phyloP scores from a whole-genome alignment of 2,113 vertebrate genomes.

The Gobius niger region DNA sequence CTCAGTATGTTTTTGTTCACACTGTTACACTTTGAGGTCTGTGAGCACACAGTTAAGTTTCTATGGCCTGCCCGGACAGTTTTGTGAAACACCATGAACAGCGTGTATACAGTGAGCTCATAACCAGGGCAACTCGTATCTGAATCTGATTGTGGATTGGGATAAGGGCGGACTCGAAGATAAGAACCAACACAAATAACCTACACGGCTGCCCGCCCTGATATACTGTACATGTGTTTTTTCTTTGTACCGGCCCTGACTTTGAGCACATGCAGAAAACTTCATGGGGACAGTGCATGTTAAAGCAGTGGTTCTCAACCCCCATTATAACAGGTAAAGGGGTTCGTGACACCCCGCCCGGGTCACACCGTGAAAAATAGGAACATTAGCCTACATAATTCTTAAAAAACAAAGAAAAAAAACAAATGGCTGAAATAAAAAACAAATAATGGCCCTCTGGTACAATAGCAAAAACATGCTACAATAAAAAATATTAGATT shows the following conservation, averaged over 20 bases:
- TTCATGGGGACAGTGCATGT: too few relatives aligned
- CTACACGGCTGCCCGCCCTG: slow-evolving; percentile 41
- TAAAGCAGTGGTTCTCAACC: too few relatives aligned
- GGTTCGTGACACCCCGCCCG: too few relatives aligned
- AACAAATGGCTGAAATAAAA: too few relatives aligned
- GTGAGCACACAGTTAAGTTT: slow-evolving; percentile 5
- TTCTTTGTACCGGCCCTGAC: slow-evolving; percentile 30
- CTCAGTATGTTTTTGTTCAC: slow-evolving; percentile 7
- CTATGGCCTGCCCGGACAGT: background rate
- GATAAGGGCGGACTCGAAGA: slow-evolving; percentile 41
- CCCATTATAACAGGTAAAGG: too few relatives aligned
- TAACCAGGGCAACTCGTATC: background rate
- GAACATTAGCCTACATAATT: too few relatives aligned
- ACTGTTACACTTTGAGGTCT: slow-evolving; percentile 6
- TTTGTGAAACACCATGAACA: slow-evolving; percentile 25
- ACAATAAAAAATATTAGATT: too few relatives aligned
- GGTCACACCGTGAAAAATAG: too few relatives aligned
- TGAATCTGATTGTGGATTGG: slow-evolving; percentile 12
- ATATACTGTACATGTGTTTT: slow-evolving; percentile 45
- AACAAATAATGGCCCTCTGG: too few relatives aligned
- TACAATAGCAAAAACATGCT: too few relatives aligned
- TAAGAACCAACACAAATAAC: slow-evolving; percentile 32
- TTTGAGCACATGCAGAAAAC: too few relatives aligned
- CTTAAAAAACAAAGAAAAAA: too few relatives aligned
- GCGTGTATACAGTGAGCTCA: slow-evolving; percentile 42